Base-by-base conservation (phyloP, 2,113 vertebrate species). In the Suricata suricatta region DNA sequence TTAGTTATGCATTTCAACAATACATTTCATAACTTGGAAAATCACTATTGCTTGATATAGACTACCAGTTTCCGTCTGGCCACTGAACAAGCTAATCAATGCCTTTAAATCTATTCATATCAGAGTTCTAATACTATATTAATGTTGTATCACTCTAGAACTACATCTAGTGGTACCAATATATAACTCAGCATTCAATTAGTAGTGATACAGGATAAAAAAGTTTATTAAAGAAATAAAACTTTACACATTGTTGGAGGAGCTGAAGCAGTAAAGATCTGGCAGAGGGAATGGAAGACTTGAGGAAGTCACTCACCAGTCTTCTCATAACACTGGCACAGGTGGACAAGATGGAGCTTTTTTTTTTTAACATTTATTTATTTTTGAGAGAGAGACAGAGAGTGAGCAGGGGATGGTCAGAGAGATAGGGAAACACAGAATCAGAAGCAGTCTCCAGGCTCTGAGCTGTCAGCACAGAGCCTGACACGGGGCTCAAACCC, bases 31-130 rank as follows among this genome's bases (percentile, higher is more conserved):
- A 68, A 91, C 17, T 80, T 12, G 11, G 29, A 80, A 60, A 79
- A 89, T 47, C 54, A 27, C 64, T 88, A 82, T 33, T 50, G 44
- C 25, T 83, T 90, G 57, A 72, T 47, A 63, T 64, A 89, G 47
- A 76, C 47, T 76, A 82, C 25, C 38, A 72, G 33, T 66, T 33
- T 44, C 25, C 41, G 31, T 41, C 88, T 72, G 88, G 27, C 47
- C 41, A 90, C 16, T 77, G 16, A 86, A 74, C 4, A 92, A 38
- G 33, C 14, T 81, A 84, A 88, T 63, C 2, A n/a, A 25, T 54
- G 14, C 3, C 50, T 96, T 72, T 93, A 87, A 90, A 64, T 77
- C 60, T 87, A 94, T n/a, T 77, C 27, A 64, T 41, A 91, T 81
- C n/a, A 57, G 27, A 82, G 31, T 71, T 52, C 50, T 54, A 89